Percentiles rank a stretch among this genome's conserved stretches.
Conservation (phyloP, 2,113 vertebrate genomes). For the Gymnarchus niloticus region DNA sequence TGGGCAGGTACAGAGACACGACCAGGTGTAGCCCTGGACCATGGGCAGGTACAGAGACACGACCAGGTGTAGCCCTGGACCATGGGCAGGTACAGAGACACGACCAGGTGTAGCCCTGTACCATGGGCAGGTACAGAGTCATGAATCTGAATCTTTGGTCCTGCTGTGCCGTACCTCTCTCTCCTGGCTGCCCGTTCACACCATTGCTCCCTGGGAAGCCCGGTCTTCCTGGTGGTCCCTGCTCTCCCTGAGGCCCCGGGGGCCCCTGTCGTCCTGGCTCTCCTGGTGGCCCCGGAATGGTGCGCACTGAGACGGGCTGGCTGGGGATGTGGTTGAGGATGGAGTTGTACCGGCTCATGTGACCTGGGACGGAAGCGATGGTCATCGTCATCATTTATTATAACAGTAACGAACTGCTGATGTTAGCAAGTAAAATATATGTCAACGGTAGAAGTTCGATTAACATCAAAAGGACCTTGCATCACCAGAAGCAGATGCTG, state of each 20-base stretch:
- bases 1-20: too few species aligned
- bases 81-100: too few species aligned
- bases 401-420: too few species aligned
- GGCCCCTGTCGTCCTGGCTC: conserved; percentile 79
- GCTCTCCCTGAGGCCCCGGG: conserved; percentile 81
- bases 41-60: too few species aligned
- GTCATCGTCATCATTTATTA: background rate
- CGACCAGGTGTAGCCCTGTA: too few species aligned
- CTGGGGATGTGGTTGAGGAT: conserved; percentile 86
- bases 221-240: conserved; percentile 81
- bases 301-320: conserved; percentile 75
- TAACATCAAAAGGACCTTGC: too few species aligned
- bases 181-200: conserved; percentile 82
- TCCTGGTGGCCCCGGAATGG: conserved; percentile 82
- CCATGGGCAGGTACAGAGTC: background rate
- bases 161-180: conserved; percentile 63
- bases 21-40: too few species aligned
- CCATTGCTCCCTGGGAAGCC: conserved; percentile 89
- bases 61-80: too few species aligned
- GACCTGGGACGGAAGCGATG: conserved; percentile 59
- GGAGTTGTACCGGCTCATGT: conserved; percentile 86
- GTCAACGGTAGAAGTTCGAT: too few species aligned
- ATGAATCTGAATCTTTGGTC: too few species aligned
- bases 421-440: too few species aligned
- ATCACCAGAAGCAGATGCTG: too few species aligned